Conservation (phyloP, 2,888 invertebrate species). For the Tetramorium bicarinatum region DNA sequence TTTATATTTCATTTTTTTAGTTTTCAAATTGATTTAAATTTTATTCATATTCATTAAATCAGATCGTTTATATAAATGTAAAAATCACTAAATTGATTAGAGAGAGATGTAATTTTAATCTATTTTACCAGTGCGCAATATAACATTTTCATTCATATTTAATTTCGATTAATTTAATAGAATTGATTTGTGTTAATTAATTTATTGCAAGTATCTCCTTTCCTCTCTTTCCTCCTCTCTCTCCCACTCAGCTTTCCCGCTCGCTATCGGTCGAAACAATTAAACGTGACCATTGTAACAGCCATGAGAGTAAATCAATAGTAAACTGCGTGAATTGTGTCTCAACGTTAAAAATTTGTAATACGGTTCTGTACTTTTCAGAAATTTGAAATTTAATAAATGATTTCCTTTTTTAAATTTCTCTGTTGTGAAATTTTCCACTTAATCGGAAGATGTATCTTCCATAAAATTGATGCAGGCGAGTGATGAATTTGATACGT, state of each 20-base stretch:
- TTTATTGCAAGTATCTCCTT: background rate
- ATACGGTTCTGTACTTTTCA: background rate
- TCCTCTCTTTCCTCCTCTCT: background rate
- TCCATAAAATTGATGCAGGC: slow-evolving; percentile 60
- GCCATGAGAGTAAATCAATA: slow-evolving; percentile 1
- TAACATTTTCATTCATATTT: slow-evolving; percentile 8
- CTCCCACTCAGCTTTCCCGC: background rate
- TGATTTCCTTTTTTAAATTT: slow-evolving; percentile 1
- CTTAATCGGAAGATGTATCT: slow-evolving; percentile 20
- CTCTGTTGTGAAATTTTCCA: background rate
- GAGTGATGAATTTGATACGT: slow-evolving; percentile 73
- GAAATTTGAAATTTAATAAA: slow-evolving; percentile 52
- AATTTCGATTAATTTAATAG: slow-evolving; percentile 13
- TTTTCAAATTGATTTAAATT: slow-evolving; percentile 6
- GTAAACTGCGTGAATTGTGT: background rate
- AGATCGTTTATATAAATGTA: background rate
- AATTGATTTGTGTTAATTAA: slow-evolving; percentile 25
- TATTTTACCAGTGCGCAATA: background rate
- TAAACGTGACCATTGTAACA: background rate
- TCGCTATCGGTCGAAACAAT: background rate
- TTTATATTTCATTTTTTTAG: background rate
- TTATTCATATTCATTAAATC: background rate
- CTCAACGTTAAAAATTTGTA: background rate
- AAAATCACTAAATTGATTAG: background rate
- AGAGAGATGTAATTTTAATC: background rate